These are phyloP conservation scores for Etheostoma cragini DNA, from an alignment of 2,113 vertebrate species.

Conservation along the genomic window DNA sequence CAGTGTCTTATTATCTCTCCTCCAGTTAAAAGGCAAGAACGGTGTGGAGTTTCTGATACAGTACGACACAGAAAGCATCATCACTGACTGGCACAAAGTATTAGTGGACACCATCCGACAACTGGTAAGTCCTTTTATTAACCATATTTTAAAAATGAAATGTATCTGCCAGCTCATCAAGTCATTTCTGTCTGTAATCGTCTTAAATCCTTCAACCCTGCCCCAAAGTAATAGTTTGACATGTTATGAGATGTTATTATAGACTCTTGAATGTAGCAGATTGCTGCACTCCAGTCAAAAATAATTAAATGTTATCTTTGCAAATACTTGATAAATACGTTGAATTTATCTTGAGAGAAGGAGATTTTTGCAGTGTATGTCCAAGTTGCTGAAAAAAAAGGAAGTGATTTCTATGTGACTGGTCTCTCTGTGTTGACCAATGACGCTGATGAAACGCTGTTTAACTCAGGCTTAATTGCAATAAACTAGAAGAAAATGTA, in stretches of 20 bases:
- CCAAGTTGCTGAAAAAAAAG: background rate
- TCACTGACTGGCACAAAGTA: conserved; percentile 89
- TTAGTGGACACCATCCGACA: conserved; percentile 88
- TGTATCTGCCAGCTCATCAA: background rate
- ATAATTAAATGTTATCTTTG: background rate
- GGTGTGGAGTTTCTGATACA: conserved; percentile 93
- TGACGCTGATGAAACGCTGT: too few relatives aligned
- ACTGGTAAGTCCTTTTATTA: conserved; percentile 77
- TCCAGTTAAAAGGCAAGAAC: conserved; percentile 89
- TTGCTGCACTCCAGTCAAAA: background rate
- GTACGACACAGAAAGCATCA: conserved; percentile 95
- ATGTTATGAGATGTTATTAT: background rate
- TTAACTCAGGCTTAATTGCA: too few relatives aligned
- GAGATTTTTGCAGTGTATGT: background rate
- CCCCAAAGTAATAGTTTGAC: background rate
- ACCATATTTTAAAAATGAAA: background rate
- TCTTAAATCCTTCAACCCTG: too few relatives aligned
- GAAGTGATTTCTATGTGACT: too few relatives aligned
- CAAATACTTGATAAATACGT: too few relatives aligned
- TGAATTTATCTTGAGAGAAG: too few relatives aligned
- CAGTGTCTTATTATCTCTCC: background rate
- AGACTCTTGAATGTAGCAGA: too few relatives aligned
- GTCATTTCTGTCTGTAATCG: too few relatives aligned
- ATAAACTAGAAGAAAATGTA: too few relatives aligned
- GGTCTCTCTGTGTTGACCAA: too few relatives aligned